Percentiles rank a stretch among this genome's conserved stretches.
Conservation (phyloP, 2,113 vertebrate species). For the Siphamia tubifer region DNA sequence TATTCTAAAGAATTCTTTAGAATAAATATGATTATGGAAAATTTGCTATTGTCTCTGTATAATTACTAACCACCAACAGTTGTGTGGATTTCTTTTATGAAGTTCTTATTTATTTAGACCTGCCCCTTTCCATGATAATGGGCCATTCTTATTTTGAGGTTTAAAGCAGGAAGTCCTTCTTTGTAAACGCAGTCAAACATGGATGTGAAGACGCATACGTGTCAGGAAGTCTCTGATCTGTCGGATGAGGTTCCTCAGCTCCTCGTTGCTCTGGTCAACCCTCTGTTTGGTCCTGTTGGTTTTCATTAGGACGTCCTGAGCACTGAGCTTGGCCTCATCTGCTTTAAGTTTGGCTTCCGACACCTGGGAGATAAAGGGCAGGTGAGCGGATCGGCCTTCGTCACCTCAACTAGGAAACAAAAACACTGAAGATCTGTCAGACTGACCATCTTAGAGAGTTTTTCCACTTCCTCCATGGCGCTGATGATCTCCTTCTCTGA, state of each 20-base stretch:
- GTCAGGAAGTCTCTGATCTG: conserved; percentile 95
- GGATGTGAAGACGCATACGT: conserved; percentile 70
- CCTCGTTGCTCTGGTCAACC: conserved; percentile 90
- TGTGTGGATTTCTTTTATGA: too few relatives aligned
- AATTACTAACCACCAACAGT: too few relatives aligned
- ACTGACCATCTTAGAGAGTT: conserved; percentile 92
- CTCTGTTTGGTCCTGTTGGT: conserved; percentile 90
- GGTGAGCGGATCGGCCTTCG: background rate
- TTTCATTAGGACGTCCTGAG: conserved; percentile 88
- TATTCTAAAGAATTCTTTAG: too few relatives aligned
- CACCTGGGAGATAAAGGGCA: conserved; percentile 77
- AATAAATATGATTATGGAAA: too few relatives aligned
- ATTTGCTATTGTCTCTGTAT: too few relatives aligned
- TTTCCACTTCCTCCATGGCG: conserved; percentile 92
- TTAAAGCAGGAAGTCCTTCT: background rate
- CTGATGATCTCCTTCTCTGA: conserved; percentile 88
- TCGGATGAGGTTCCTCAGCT: conserved; percentile 90
- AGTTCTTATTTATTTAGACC: too few relatives aligned
- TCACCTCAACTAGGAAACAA: background rate
- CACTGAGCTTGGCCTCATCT: conserved; percentile 89
- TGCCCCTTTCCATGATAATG: too few relatives aligned
- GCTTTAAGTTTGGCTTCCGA: conserved; percentile 91
- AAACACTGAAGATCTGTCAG: background rate
- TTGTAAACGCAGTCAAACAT: too few relatives aligned
- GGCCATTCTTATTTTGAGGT: background rate